Conservation (phyloP, 2,888 invertebrate species). For the Eristalis intricaria region DNA sequence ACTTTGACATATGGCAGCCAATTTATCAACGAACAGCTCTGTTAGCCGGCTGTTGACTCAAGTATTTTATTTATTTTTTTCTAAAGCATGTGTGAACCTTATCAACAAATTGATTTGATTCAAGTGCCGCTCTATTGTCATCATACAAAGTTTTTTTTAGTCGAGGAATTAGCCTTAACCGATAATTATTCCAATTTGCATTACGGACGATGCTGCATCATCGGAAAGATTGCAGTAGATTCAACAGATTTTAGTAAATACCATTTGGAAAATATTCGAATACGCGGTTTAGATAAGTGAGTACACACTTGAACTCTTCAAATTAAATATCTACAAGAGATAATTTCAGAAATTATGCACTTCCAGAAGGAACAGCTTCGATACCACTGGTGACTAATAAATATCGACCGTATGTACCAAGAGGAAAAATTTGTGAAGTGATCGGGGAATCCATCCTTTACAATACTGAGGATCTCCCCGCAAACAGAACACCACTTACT, state of each 20-base stretch:
- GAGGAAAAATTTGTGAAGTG: conserved; percentile 75
- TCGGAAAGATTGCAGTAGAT: conserved; percentile 75
- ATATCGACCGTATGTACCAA: conserved; percentile 5
- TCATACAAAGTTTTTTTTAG: conserved; percentile 75
- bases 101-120: not conserved
- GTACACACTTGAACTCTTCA: conserved; percentile 6
- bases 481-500: conserved; percentile 72
- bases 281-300: conserved; percentile 76
- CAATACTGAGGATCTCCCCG: conserved; percentile 71
- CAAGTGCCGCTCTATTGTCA: conserved; percentile 74
- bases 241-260: conserved; percentile 58
- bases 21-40: not conserved
- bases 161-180: conserved; percentile 77
- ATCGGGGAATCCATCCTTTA: conserved; percentile 77
- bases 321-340: not conserved
- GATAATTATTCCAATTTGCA: conserved; percentile 75
- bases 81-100: conserved; percentile 34
- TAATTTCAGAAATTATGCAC: conserved; percentile 73
- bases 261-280: conserved; percentile 76
- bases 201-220: conserved; percentile 77
- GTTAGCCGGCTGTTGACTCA: not conserved
- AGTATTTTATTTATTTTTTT: not conserved
- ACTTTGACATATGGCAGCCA: not conserved
- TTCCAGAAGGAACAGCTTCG: conserved; percentile 76
- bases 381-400: conserved; percentile 74